Evolutionary conservation across 2,113 vertebrate genomes (phyloP), one percentile per base, ranked within the genome.

Genomic region (Gobius niger): DNA sequence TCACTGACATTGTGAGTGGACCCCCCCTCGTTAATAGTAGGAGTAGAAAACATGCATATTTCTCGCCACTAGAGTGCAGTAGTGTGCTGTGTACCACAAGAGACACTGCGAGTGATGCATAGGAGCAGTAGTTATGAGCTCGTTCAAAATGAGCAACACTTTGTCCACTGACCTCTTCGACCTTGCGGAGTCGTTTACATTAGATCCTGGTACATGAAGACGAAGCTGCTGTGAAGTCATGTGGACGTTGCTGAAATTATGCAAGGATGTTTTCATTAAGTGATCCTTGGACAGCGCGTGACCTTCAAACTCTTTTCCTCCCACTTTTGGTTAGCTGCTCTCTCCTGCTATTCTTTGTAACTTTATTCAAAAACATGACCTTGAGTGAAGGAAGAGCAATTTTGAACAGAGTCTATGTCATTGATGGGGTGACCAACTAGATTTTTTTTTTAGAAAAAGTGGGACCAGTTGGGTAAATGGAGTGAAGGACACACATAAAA

Each of bases 1-100:
- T 7, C 2, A 46, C 63, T 74, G 51, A 18, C 40, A 24, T 54
- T 12, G 59, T 49, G 53, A 50, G 10, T 42, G 50, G 24, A 41
- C 53, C 11, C 63, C 14, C 7, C 14, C 7, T 19, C 14, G 42
- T 18, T 24, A 0, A 54, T 18, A 9, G 52, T 53, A 24, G 9
- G 16, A 53, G 19, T 19, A 18, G 16, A 53, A 18, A 18, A 11
- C 46, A 15, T 68, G 41, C 18, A 19, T 24, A 24, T 50, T 65
- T 7, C 2, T n/a, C 1, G 47, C 59, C 90, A 88, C 79, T 64
- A 91, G 92, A 82, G 91, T 88, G 92, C 92, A 92, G 88, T 91
- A 91, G 86, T 1, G 81, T 77, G 86, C 84, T 85, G 57, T 7
- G 70, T 9, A 8, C 6, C 54, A 34, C 24, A 34, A 34, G 24